Evolutionary conservation across 2,797 vertebrate species (phyloP), one percentile per base, ranked within the genome.

Genomic region (Gorsachius magnificus): DNA sequence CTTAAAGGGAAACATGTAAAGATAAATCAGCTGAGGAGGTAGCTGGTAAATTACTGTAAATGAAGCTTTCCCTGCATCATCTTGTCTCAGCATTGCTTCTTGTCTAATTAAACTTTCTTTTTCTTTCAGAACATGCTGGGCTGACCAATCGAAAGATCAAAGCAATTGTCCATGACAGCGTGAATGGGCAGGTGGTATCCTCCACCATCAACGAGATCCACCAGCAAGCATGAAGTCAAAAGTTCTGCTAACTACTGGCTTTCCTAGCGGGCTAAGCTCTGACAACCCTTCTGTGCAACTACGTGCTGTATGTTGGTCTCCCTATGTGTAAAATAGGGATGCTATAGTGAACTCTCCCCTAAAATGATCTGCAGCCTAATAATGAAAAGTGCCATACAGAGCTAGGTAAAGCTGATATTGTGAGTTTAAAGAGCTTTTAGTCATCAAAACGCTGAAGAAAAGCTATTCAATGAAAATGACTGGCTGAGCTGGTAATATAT

Each of bases 121-220:
- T 80, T 65, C 68, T 91, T 94, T 64, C 88, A 97, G 95, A 74
- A 31, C 31, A n/a, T 2, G 51, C 69, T 4, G 79, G 16, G 57
- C 89, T 85, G 74, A 45, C 70, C 83, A 93, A 51, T 50, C 83
- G 81, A 19, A 98, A 91, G 78, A 95, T 98, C 86, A 98, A 90
- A 88, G 96, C 98, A 6, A 98, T 98, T 35, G 97, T 98, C 17
- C 97, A 96, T 7, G 98, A 98, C 87, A 98, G 87, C 2, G 29
- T 98, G 88, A 97, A 98, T 0, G 98, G 98, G 90, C 98, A 97
- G 94, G 89, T 98, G 81, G 91, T 98, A 29, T 95, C 97, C 81
- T 98, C 98, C 91, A 97, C 97, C 95, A 91, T 98, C 81, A 97
- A 97, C 6, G 98, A 98, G 92, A 97, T 98, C 58, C 91, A 97